These are phyloP conservation scores for Orgyia antiqua DNA, from an alignment of 2,888 invertebrate genomes.

Conservation along the genomic window DNA sequence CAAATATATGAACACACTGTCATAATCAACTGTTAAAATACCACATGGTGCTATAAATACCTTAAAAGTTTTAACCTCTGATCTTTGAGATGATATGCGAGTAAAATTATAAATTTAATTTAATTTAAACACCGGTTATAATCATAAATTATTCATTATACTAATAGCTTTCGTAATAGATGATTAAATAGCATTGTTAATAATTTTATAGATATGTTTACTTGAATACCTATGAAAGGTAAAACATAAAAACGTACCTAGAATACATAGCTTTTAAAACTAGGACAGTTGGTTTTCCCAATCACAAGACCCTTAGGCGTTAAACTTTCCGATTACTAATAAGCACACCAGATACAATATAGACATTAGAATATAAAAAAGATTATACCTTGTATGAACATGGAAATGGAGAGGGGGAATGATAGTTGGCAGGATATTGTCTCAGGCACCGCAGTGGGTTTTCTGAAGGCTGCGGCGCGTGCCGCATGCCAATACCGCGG, in stretches of 20 bases:
- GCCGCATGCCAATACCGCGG: slow-evolving; percentile 72
- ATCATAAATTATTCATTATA: slow-evolving; percentile 12
- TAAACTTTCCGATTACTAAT: slow-evolving; percentile 39
- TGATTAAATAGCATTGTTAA: no score
- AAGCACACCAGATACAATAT: slow-evolving; percentile 47
- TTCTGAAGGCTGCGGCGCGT: slow-evolving; percentile 76
- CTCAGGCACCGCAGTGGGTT: slow-evolving; percentile 68
- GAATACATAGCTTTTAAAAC: slow-evolving; percentile 27
- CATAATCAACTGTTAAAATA: no score
- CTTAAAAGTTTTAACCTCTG: no score
- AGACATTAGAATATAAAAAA: slow-evolving; percentile 52
- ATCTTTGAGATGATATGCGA: no score
- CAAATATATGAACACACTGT: no score
- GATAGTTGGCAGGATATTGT: slow-evolving; percentile 58
- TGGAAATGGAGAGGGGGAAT: slow-evolving; percentile 49
- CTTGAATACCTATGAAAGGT: no score
- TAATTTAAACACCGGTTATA: no score
- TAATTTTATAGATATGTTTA: no score
- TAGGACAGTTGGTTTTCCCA: slow-evolving; percentile 59
- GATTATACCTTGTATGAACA: slow-evolving; percentile 32
- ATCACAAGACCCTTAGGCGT: slow-evolving; percentile 29
- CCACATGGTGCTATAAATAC: no score
- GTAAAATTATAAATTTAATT: no score
- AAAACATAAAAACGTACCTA: slow-evolving; percentile 28
- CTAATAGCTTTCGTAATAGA: slow-evolving; percentile 25